Conservation (phyloP, 2,797 vertebrate species). For the Crenichthys baileyi region DNA sequence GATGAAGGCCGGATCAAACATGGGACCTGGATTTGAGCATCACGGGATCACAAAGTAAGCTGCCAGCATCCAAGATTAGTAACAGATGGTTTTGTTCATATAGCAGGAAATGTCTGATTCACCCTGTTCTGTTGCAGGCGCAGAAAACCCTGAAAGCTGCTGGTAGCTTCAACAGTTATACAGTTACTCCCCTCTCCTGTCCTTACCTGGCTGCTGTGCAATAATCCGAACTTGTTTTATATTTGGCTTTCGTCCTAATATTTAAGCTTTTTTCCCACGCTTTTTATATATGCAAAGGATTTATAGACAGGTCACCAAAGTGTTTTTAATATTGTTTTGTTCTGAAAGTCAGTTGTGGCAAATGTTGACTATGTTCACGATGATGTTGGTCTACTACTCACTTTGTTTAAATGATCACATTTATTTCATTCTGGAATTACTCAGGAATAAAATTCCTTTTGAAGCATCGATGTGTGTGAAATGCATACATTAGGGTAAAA, state of each 20-base stretch:
- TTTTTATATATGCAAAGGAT: slow-evolving; percentile 61
- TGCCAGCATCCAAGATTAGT: not conserved
- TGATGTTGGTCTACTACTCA: not conserved
- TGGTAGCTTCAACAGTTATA: slow-evolving; percentile 23
- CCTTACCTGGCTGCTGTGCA: slow-evolving; percentile 75
- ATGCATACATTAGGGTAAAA: not conserved
- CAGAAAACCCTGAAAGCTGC: slow-evolving; percentile 87
- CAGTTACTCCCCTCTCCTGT: slow-evolving; percentile 31
- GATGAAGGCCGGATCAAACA: slow-evolving; percentile 92
- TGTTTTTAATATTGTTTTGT: slow-evolving; percentile 59
- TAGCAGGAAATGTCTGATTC: not conserved
- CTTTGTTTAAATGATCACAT: slow-evolving; percentile 9
- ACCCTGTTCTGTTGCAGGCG: slow-evolving; percentile 78
- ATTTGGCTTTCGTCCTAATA: slow-evolving; percentile 56
- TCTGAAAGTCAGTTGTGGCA: not conserved
- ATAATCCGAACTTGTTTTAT: slow-evolving; percentile 71
- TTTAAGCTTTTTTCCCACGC: slow-evolving; percentile 62
- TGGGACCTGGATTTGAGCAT: slow-evolving; percentile 90
- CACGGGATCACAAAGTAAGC: slow-evolving; percentile 91
- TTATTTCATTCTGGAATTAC: not conserved
- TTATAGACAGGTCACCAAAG: slow-evolving; percentile 71
- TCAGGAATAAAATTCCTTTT: not conserved
- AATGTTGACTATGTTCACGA: slow-evolving; percentile 7
- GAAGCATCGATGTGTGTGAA: not conserved
- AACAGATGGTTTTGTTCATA: not conserved